Percentiles rank a stretch among this genome's conserved stretches.
These are phyloP conservation scores for Tachysurus vachellii DNA, from an alignment of 2,113 vertebrate species.

Conservation along the genomic window DNA sequence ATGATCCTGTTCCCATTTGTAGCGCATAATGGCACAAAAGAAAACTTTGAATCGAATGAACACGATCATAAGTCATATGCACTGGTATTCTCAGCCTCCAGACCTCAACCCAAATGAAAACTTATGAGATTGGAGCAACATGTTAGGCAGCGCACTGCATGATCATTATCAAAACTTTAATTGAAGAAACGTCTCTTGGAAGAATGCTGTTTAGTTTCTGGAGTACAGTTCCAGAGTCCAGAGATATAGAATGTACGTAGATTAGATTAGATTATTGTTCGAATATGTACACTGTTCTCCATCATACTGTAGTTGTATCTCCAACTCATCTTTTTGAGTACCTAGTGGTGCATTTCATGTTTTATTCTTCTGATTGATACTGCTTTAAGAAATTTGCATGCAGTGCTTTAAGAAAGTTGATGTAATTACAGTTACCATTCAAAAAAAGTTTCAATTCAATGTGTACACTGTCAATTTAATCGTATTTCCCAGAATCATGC, in stretches of 20 bases:
- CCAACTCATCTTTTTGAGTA: not conserved
- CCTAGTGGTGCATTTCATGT: not conserved
- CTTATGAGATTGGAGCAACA: too few relatives aligned
- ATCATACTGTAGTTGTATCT: too few relatives aligned
- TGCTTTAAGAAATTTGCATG: too few relatives aligned
- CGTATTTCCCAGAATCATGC: too few relatives aligned
- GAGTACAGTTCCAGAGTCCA: not conserved
- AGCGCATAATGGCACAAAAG: not conserved
- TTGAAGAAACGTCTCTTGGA: too few relatives aligned
- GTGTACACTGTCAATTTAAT: too few relatives aligned
- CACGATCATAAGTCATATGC: conserved; percentile 1
- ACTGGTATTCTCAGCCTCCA: not conserved
- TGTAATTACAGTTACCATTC: not conserved
- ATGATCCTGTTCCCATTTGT: not conserved
- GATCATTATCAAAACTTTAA: not conserved
- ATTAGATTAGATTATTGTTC: not conserved
- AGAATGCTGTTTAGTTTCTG: not conserved
- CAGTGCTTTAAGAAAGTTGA: not conserved
- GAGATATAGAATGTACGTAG: not conserved
- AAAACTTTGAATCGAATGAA: not conserved
- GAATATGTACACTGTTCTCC: not conserved
- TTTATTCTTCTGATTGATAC: not conserved
- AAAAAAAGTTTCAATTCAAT: not conserved
- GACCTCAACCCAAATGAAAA: not conserved
- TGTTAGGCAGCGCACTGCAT: not conserved